Evolutionary conservation across 2,113 vertebrate genomes (phyloP).

Genomic region (Cryptomyrus ogoouensis): DNA sequence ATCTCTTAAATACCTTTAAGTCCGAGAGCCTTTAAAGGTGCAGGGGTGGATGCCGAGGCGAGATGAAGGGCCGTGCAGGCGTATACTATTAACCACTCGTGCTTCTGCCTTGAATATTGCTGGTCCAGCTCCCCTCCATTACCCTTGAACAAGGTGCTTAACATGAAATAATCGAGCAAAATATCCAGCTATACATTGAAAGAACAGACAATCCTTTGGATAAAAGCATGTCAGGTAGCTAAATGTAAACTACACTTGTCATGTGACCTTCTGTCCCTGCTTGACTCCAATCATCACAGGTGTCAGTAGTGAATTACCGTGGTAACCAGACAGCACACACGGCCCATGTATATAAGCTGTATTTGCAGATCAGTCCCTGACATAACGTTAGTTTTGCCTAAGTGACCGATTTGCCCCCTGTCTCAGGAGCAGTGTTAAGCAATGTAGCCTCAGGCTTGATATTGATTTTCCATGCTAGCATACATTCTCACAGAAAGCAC

Average conservation of each 20-base stretch:
- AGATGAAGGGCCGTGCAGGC: not conserved
- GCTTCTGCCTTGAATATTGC: not conserved
- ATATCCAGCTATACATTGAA: not conserved
- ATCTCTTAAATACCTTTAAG: not conserved
- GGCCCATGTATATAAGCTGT: not conserved
- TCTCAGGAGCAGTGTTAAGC: not conserved
- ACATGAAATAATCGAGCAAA: not conserved
- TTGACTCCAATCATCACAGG: not conserved
- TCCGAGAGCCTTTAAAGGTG: not conserved
- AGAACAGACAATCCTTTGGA: not conserved
- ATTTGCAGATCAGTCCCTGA: not conserved
- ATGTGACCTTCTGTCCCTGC: not conserved
- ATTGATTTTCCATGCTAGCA: conserved; percentile 12
- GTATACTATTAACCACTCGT: not conserved
- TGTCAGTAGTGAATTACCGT: not conserved
- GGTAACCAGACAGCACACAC: not conserved
- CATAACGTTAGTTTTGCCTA: not conserved
- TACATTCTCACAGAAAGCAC: not conserved
- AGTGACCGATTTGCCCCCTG: not conserved
- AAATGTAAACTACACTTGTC: not conserved
- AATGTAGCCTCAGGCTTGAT: not conserved
- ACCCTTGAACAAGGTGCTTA: not conserved
- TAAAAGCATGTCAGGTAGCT: not conserved
- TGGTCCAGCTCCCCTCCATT: not conserved
- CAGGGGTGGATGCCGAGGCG: not conserved